Conservation (phyloP, 2,797 vertebrate species). For the Hozukius guyotensis region DNA sequence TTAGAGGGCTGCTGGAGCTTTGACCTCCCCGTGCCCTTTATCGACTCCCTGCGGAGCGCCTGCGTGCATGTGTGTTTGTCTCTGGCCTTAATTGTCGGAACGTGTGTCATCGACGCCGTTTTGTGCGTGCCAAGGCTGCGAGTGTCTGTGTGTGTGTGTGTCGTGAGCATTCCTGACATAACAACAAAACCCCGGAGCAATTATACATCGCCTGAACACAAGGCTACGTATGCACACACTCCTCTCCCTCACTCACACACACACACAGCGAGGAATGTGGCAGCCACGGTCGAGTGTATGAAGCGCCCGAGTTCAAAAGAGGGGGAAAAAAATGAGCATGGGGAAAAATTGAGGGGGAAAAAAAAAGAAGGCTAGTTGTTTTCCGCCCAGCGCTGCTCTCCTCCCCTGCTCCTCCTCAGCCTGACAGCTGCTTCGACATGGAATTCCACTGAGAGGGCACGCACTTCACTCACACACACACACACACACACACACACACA, state of each 20-base stretch:
- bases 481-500: background rate
- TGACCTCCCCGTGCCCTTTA: constrained; percentile 71
- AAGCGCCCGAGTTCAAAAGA: constrained; percentile 67
- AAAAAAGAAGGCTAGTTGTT: constrained; percentile 63
- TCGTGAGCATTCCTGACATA: constrained; percentile 71
- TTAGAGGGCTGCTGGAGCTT: constrained; percentile 77
- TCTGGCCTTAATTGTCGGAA: constrained; percentile 65
- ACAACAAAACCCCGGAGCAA: constrained; percentile 73
- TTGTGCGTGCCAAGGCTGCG: constrained; percentile 31
- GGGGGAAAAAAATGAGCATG: constrained; percentile 31
- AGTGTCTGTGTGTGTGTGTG: constrained; percentile 49
- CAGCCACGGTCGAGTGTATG: constrained; percentile 60
- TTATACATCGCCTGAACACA: constrained; percentile 57
- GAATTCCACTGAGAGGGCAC: constrained; percentile 81
- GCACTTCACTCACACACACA: constrained; percentile 19
- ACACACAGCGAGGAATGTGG: constrained; percentile 71
- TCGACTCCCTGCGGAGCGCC: constrained; percentile 66
- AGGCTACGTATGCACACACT: constrained; percentile 1
- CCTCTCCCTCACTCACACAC: background rate
- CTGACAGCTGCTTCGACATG: constrained; percentile 83
- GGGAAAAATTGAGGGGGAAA: constrained; percentile 48
- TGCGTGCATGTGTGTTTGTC: constrained; percentile 58
- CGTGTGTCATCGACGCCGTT: constrained; percentile 56
- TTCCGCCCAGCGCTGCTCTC: constrained; percentile 68
- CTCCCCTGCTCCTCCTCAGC: constrained; percentile 73